A percentile compares a stretch with the other conserved stretches of the same genome.
Conservation (phyloP, 1,140 invertebrate genomes). For the Brachionus rubens region DNA sequence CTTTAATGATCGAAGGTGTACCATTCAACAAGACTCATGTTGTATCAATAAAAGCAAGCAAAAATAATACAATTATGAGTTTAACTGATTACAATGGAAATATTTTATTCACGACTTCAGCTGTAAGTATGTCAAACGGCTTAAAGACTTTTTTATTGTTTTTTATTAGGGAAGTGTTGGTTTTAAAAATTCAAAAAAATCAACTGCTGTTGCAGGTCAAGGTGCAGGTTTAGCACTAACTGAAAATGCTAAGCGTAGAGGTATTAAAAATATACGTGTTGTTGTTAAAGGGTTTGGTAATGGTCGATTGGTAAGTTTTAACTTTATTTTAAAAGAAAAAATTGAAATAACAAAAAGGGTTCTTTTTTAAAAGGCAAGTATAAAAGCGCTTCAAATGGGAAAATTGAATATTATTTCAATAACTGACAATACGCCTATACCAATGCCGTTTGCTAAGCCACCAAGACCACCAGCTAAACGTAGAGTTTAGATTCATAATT, state of each 20-base stretch:
- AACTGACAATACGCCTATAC: conserved; percentile 41
- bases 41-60: conserved; percentile 31
- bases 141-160: neutral
- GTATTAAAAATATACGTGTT: conserved; percentile 29
- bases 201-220: conserved; percentile 43
- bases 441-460: neutral
- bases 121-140: neutral
- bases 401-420: conserved; percentile 41
- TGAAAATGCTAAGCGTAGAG: conserved; percentile 29
- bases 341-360: neutral
- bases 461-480: conserved; percentile 45
- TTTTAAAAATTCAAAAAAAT: conserved; percentile 46
- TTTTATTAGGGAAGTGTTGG: conserved; percentile 12
- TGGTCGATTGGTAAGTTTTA: conserved; percentile 18
- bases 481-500: conserved; percentile 39
- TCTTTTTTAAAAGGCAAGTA: conserved; percentile 16
- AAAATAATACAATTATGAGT: conserved; percentile 44
- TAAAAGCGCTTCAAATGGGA: conserved; percentile 43
- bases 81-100: conserved; percentile 24
- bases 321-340: neutral
- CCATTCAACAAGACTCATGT: conserved; percentile 34
- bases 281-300: conserved; percentile 38
- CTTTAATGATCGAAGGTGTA: conserved; percentile 16
- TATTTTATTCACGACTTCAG: conserved; percentile 21
- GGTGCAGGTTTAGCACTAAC: conserved; percentile 10